Conservation (phyloP, 92 coral and sea anemone genomes). For the Heteractis magnifica region DNA sequence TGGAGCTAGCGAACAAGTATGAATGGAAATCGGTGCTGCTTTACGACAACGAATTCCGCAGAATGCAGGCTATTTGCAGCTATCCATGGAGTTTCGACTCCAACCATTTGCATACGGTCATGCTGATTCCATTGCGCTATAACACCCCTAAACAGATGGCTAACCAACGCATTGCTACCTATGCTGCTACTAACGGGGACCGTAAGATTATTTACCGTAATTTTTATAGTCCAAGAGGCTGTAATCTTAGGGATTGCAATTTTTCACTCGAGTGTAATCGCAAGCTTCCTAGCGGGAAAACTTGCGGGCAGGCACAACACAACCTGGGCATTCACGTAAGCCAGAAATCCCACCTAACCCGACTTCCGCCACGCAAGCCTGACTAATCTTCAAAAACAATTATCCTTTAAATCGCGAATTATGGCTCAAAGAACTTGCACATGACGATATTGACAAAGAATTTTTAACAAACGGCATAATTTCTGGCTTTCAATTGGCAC, state of each 20-base stretch:
- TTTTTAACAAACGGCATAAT: too few relatives aligned
- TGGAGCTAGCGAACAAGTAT: conserved; percentile 18
- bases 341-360: not conserved
- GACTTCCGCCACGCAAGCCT: too few relatives aligned
- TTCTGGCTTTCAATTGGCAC: too few relatives aligned
- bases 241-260: not conserved
- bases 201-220: conserved; percentile 6
- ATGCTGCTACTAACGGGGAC: not conserved
- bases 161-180: too few relatives aligned
- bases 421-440: too few relatives aligned
- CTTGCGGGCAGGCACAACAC: not conserved
- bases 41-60: conserved; percentile 46
- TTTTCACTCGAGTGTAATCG: not conserved
- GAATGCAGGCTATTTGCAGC: conserved; percentile 36
- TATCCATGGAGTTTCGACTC: conserved; percentile 49
- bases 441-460: too few relatives aligned
- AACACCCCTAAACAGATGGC: too few relatives aligned
- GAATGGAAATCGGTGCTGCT: conserved; percentile 35
- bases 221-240: not conserved
- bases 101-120: conserved; percentile 40
- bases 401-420: too few relatives aligned
- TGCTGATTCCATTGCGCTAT: conserved; percentile 19
- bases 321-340: not conserved
- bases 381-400: too few relatives aligned
- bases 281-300: not conserved